Base-by-base conservation (phyloP, 2,888 invertebrate genomes). In the Drosophila macrothrix region DNA sequence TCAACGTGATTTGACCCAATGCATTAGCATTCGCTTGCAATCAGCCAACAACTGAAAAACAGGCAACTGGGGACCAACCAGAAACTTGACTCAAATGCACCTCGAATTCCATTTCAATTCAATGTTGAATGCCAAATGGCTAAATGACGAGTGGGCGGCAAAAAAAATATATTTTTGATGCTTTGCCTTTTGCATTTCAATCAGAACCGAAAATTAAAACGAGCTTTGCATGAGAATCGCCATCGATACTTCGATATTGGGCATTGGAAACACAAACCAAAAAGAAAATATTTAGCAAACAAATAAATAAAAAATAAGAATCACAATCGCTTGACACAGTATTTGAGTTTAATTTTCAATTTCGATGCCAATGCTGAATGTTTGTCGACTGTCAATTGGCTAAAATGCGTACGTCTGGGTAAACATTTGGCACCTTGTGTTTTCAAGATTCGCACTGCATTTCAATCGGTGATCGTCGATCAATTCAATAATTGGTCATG, bases 1-100 rank as follows among this genome's bases (percentile, higher is more conserved):
- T 78, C 84, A 86, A 83, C 79, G 68, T 81, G 75, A 75, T 75
- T 79, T 88, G 86, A 86, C 88, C 86, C 68, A 76, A 76, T 39
- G 71, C 73, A 78, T 76, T 78, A 76, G 77, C 78, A 78, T 78
- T 56, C 28, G 46, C 22, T 64, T 56, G 83, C 83, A 83, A 85
- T 84, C 80, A 84, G 73, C 58, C 66, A 64, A 55, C 81, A 56
- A 41, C 35, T 29, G 28, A 10, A n/a, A 41, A 58, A 41, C 58
- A 39, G 71, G 50, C 35, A 59, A 67, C 43, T 35, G 50, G 46
- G 46, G 46, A 31, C 31, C 31, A 60, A 63, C 28, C 14, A 53
- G 10, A 43, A 60, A 41, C 53, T 53, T 54, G 55, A 37, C 29
- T 46, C 49, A 56, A 61, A n/a, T 50, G 39, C 68, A 68, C 19